These are phyloP conservation scores for Psilanteris sp. DNA, from an alignment of 1,140 invertebrate species.

Conservation along the genomic window DNA sequence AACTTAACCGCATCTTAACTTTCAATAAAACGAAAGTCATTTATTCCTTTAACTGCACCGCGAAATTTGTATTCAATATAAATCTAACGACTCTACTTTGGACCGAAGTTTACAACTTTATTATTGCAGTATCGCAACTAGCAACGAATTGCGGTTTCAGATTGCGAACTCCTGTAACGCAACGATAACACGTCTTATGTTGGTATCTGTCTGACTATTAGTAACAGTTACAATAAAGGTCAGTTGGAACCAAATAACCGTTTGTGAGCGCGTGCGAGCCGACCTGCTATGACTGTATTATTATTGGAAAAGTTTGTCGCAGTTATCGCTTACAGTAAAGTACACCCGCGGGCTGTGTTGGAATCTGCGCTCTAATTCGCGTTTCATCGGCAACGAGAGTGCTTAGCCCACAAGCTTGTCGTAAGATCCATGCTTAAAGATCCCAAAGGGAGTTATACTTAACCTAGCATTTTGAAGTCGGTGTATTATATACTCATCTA, in stretches of 20 bases:
- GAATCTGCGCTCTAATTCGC: conserved; percentile 21
- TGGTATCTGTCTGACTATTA: conserved; percentile 17
- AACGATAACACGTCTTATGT: conserved; percentile 20
- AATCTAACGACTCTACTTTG: conserved; percentile 13
- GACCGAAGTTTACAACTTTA: conserved; percentile 26
- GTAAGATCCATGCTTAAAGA: conserved; percentile 51
- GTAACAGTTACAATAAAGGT: conserved; percentile 13
- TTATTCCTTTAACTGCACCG: no score
- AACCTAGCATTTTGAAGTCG: conserved; percentile 42
- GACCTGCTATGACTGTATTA: conserved; percentile 47
- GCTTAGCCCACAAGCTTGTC: conserved; percentile 41
- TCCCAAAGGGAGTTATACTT: conserved; percentile 56
- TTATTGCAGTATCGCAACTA: conserved; percentile 13
- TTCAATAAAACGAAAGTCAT: conserved; percentile 1
- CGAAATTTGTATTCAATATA: conserved; percentile 34
- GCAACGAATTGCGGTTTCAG: conserved; percentile 3
- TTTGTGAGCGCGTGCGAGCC: conserved; percentile 20
- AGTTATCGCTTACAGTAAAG: conserved; percentile 58
- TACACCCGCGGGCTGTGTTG: conserved; percentile 48
- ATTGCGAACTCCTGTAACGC: conserved; percentile 8
- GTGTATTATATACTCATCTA: conserved; percentile 49
- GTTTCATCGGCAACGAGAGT: conserved; percentile 39
- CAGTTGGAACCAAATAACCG: conserved; percentile 46
- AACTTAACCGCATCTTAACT: conserved; percentile 16
- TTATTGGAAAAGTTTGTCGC: conserved; percentile 61